These are phyloP conservation scores for Gallinago solitaria DNA, from an alignment of 2,797 vertebrate species.

Conservation along the genomic window DNA sequence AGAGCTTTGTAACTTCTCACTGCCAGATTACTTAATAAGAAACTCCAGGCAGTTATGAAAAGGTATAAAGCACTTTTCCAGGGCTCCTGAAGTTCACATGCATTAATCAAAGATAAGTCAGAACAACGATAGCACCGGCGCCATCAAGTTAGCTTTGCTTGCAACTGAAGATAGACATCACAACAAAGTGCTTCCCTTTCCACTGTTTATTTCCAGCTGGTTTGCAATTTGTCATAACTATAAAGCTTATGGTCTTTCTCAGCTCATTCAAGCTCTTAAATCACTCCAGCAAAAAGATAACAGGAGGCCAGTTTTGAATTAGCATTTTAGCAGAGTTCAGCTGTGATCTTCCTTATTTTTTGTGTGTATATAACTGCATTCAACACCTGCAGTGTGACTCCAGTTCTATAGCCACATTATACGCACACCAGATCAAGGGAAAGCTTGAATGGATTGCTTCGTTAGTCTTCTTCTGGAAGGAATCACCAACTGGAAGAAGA, in stretches of 20 bases:
- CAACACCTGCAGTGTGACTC: background rate
- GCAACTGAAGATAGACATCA: background rate
- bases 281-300: background rate
- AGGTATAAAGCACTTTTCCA: background rate
- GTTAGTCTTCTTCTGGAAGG: background rate
- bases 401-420: background rate
- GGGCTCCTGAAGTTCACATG: background rate
- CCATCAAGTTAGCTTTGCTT: background rate
- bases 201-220: background rate
- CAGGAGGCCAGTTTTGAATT: background rate
- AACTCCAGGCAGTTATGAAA: background rate
- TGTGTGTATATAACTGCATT: background rate
- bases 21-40: background rate
- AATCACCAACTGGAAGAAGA: background rate
- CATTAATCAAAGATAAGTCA: conserved; percentile 7
- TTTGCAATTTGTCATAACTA: background rate
- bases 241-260: background rate
- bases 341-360: background rate
- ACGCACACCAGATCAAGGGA: background rate
- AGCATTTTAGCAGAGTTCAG: background rate
- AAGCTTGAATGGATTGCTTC: background rate
- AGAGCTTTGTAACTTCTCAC: background rate
- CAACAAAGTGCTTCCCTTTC: background rate
- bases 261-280: background rate
- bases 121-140: fast-evolving